These are phyloP conservation scores for Teinopalpus imperialis DNA, from an alignment of 2,888 invertebrate species.

Conservation along the genomic window DNA sequence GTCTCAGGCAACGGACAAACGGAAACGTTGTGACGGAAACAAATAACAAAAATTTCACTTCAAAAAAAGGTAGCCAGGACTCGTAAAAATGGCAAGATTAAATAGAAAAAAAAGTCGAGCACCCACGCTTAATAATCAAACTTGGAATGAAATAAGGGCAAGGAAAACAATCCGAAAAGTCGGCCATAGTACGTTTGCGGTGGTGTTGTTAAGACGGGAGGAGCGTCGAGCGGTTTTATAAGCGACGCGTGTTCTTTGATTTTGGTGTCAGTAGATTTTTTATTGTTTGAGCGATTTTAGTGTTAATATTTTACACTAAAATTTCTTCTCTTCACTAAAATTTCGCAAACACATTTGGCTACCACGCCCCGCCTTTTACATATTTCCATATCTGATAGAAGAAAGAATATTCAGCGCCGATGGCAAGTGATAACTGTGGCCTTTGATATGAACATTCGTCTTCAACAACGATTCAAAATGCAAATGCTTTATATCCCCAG, in stretches of 20 bases:
- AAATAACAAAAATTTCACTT: slow-evolving; percentile 18
- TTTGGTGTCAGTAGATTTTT: too few species aligned
- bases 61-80: slow-evolving; percentile 16
- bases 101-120: slow-evolving; percentile 20
- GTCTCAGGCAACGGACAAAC: neutral
- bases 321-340: too few species aligned
- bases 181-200: slow-evolving; percentile 11
- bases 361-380: too few species aligned
- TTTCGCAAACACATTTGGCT: too few species aligned
- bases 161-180: slow-evolving; percentile 29
- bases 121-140: slow-evolving; percentile 25
- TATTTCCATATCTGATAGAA: too few species aligned
- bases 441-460: too few species aligned
- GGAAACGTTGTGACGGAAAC: neutral
- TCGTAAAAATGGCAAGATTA: slow-evolving; percentile 16
- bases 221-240: slow-evolving; percentile 6
- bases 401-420: too few species aligned
- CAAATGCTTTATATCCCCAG: too few species aligned
- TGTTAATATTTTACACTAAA: too few species aligned
- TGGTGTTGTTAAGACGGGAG: neutral
- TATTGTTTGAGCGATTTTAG: too few species aligned
- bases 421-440: too few species aligned
- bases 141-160: slow-evolving; percentile 26
- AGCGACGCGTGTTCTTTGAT: neutral
- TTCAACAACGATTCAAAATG: too few species aligned